These are phyloP conservation scores for Dryomyza anilis DNA, from an alignment of 2,888 invertebrate genomes.

Conservation along the genomic window DNA sequence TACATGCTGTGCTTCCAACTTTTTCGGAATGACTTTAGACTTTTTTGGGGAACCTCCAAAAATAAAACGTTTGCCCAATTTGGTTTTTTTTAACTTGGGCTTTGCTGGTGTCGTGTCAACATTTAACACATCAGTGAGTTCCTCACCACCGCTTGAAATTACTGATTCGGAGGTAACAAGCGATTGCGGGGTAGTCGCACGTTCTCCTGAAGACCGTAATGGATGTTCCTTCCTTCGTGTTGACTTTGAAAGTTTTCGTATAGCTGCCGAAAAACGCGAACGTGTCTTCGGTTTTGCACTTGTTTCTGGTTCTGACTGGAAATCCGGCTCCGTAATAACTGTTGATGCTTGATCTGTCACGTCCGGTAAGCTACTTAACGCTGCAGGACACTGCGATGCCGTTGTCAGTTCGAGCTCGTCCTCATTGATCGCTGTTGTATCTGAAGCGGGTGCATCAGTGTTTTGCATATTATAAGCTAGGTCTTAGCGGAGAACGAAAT, in stretches of 20 bases:
- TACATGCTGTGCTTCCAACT: constrained; percentile 36
- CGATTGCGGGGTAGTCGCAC: no score
- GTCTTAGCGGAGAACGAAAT: no score
- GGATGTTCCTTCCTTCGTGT: constrained; percentile 42
- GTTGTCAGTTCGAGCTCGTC: constrained; percentile 35
- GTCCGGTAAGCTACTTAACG: constrained; percentile 22
- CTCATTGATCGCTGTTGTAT: constrained; percentile 33
- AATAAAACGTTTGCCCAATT: constrained; percentile 50
- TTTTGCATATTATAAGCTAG: constrained; percentile 57
- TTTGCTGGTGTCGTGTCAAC: constrained; percentile 31
- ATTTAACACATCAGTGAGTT: constrained; percentile 24
- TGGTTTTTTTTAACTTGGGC: constrained; percentile 48
- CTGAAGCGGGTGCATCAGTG: constrained; percentile 39
- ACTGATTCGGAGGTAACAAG: constrained; percentile 33
- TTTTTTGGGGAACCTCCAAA: constrained; percentile 46
- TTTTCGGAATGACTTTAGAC: constrained; percentile 44
- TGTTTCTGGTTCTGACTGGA: constrained; percentile 39
- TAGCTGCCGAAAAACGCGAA: constrained; percentile 55
- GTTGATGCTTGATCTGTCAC: constrained; percentile 9
- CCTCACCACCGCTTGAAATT: constrained; percentile 44
- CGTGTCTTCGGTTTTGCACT: constrained; percentile 50
- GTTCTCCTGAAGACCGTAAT: no score
- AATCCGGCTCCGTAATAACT: constrained; percentile 18
- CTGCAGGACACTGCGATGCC: constrained; percentile 23
- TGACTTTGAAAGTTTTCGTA: constrained; percentile 52